Percentiles rank a stretch among this genome's conserved stretches.
phyloP scores from a whole-genome alignment of 2,113 vertebrate species.

The Sciurus niger region DNA sequence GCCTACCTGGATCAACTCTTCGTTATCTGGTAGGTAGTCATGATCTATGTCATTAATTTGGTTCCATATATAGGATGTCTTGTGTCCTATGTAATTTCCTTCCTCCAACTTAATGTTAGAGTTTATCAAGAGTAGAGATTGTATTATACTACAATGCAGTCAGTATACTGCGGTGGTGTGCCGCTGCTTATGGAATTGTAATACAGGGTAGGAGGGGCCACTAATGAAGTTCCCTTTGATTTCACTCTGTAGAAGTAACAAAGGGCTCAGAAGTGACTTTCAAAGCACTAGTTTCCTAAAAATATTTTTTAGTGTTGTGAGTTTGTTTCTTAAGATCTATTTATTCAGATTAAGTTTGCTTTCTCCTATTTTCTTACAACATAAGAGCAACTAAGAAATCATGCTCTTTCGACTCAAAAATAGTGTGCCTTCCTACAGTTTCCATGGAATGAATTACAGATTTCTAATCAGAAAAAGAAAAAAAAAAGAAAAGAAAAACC shows the following conservation, averaged over 20 bases:
- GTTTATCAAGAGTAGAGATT: background rate
- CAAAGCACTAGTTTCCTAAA: background rate
- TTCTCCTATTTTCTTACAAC: background rate
- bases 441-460: background rate
- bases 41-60: background rate
- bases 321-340: background rate
- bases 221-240: background rate
- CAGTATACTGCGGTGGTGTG: background rate
- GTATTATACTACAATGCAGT: background rate
- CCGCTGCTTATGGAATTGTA: background rate
- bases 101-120: background rate
- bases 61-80: background rate
- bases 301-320: background rate
- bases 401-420: background rate
- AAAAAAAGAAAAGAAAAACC: background rate
- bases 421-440: background rate
- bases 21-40: background rate
- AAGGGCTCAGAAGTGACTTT: background rate
- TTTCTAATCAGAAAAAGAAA: slow-evolving; percentile 47
- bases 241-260: background rate
- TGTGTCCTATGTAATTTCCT: background rate
- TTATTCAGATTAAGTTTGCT: slow-evolving; percentile 20
- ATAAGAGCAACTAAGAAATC: background rate
- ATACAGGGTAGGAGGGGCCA: background rate
- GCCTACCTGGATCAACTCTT: background rate